Evolutionary conservation across 2,888 invertebrate genomes (phyloP), one percentile per base, ranked within the genome.

Genomic region (Epinotia ramella): DNA sequence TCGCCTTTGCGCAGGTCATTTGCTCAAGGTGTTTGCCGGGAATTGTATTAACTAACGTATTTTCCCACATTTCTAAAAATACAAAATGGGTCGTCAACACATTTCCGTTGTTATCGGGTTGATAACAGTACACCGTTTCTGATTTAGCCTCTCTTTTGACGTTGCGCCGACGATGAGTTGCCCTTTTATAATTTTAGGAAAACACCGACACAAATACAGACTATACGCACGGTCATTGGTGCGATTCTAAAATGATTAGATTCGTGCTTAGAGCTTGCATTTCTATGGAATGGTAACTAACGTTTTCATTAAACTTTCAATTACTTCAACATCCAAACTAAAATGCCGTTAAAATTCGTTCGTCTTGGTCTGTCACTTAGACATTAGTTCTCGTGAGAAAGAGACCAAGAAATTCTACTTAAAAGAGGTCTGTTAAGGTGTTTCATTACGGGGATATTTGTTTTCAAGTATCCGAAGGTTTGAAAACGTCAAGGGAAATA

Each of bases 121-220:
- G 75, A 75, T 75, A 75, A 75, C 56, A 56, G 59, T 66, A 75
- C 75, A 75, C 53, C 65, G 70, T 65, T 75, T 71, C 60, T 75
- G 75, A 75, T 71, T 75, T 75, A 75, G 60, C 60, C 24, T 28
- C 60, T 53, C 60, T 18, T 73, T 53, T 71, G 74, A 74, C 64
- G 75, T 71, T 65, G 6, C 40, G 44, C 75, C 75, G 70, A 59
- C 49, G 65, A 63, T 70, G 70, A 24, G 75, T 71, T 68, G 33
- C 16, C 60, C 53, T 66, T 57, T 70, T 66, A 71, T 70, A 65
- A 44, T 44, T 62, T 73, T 33, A 40, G 67, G 73, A 40, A 70
- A 53, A 62, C 28, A 40, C 24, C 53, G 12, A 40, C 40, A 9
- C 9, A 40, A 9, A 28, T 3, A 40, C 40, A 18, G 40, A 20